These are phyloP conservation scores for Athene noctua DNA, from an alignment of 2,113 vertebrate species.

Conservation along the genomic window DNA sequence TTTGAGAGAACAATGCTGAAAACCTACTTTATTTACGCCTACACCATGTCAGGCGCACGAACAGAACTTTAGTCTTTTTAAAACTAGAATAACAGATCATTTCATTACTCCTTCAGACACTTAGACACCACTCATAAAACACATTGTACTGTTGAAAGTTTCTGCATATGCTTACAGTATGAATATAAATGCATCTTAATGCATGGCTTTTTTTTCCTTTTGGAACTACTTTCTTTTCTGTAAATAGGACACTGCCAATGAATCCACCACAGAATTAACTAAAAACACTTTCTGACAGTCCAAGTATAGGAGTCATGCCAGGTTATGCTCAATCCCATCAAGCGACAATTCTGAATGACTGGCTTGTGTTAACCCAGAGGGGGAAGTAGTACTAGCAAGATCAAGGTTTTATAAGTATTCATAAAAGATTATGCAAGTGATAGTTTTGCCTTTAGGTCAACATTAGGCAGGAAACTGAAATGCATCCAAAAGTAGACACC, in stretches of 20 bases:
- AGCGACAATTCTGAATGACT: not conserved
- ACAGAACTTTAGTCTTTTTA: constrained; percentile 59
- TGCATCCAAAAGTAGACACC: not conserved
- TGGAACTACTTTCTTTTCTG: not conserved
- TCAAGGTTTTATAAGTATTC: not conserved
- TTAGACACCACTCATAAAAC: constrained; percentile 58
- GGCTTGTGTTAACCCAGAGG: not conserved
- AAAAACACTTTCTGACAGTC: not conserved
- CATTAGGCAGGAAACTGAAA: not conserved
- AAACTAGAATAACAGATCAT: constrained; percentile 61
- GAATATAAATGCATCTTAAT: constrained; percentile 41
- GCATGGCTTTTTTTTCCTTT: not conserved
- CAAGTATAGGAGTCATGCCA: not conserved
- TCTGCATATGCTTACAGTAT: constrained; percentile 25
- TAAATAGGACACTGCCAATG: not conserved
- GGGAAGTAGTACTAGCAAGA: not conserved
- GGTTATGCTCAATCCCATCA: not conserved
- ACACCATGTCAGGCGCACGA: constrained; percentile 48
- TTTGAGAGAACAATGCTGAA: constrained; percentile 64
- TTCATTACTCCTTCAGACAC: constrained; percentile 65
- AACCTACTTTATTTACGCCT: constrained; percentile 61
- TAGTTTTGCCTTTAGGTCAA: not conserved
- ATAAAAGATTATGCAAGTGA: not conserved
- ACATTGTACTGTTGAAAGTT: constrained; percentile 37
- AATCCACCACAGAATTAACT: not conserved